Evolutionary conservation across 2,888 invertebrate species (phyloP).

Genomic region (Drosophila colorata): DNA sequence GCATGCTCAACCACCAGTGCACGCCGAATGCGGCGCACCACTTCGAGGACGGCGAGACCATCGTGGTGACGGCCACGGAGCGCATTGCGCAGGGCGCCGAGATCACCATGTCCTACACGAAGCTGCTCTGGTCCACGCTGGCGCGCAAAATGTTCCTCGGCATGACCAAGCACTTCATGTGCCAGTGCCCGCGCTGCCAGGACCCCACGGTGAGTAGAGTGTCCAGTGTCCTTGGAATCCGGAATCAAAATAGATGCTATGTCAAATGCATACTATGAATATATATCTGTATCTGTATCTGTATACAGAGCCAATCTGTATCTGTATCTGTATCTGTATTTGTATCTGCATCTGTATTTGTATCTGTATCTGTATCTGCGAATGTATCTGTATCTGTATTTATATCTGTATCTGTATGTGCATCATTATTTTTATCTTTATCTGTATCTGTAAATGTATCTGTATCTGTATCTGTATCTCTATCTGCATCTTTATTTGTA

Average conservation of each 20-base stretch:
- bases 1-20: conserved; percentile 90
- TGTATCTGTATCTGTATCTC: not conserved
- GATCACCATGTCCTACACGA: conserved; percentile 90
- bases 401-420: not conserved
- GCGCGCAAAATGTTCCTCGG: conserved; percentile 88
- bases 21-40: conserved; percentile 90
- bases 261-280: no score
- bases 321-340: not conserved
- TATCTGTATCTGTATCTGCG: not conserved
- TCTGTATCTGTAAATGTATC: not conserved
- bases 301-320: no score
- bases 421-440: no score
- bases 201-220: conserved; percentile 88
- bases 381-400: not conserved
- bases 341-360: not conserved
- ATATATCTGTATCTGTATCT: no score
- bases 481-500: no score
- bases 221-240: no score
- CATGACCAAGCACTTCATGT: conserved; percentile 89
- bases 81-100: conserved; percentile 88
- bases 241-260: conserved; percentile 40
- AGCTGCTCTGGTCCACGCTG: conserved; percentile 89
- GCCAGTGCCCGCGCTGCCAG: conserved; percentile 88
- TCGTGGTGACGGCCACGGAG: conserved; percentile 87
- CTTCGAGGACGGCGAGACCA: conserved; percentile 87